These are phyloP conservation scores for Epizoanthus stellaris DNA, from an alignment of 92 coral and sea anemone genomes.

Conservation along the genomic window DNA sequence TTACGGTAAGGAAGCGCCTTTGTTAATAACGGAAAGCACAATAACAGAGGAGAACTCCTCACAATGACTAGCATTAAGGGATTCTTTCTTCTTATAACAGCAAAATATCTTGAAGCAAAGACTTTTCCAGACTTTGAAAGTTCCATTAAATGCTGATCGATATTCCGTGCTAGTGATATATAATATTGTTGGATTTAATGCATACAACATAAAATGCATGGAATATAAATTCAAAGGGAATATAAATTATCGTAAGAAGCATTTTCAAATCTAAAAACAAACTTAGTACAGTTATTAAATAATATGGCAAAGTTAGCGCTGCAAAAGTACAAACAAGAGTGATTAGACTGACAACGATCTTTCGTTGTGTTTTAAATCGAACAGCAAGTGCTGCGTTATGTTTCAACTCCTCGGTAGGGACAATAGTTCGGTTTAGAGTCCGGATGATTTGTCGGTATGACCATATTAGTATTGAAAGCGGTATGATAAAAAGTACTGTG, in stretches of 20 bases:
- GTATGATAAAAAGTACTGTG: background rate
- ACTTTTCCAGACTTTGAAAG: background rate
- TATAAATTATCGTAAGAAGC: background rate
- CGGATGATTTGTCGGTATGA: background rate
- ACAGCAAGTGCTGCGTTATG: background rate
- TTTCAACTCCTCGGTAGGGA: background rate
- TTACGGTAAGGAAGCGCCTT: background rate
- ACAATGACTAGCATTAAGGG: background rate
- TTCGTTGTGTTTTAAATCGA: constrained; percentile 7
- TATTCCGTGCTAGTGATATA: constrained; percentile 19
- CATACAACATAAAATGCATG: background rate
- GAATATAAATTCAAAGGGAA: background rate
- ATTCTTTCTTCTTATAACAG: background rate
- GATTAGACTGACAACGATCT: background rate
- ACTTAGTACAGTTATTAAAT: background rate
- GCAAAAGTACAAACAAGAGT: background rate
- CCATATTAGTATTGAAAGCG: background rate
- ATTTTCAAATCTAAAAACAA: background rate
- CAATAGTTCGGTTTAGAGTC: background rate
- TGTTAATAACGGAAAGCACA: background rate
- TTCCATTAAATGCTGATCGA: constrained; percentile 3
- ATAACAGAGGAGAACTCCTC: background rate
- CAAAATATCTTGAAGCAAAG: background rate
- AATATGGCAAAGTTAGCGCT: background rate
- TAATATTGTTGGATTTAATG: background rate